These are phyloP conservation scores for Ryuthela nishihirai DNA, from an alignment of 2,888 invertebrate species.

Conservation along the genomic window DNA sequence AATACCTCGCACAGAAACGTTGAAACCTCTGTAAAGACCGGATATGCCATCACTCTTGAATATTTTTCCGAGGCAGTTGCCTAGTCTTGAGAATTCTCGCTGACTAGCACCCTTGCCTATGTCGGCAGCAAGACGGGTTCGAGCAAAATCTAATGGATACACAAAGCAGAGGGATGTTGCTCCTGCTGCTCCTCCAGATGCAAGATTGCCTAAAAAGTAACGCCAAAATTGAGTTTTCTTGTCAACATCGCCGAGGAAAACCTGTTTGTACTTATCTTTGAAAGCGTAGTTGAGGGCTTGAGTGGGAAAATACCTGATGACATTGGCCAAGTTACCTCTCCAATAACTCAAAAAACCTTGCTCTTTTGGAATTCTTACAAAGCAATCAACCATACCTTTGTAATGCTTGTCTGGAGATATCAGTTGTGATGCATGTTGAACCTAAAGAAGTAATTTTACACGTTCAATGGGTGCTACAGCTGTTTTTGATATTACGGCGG, in stretches of 20 bases:
- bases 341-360: slow-evolving; percentile 80
- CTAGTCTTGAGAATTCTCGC: slow-evolving; percentile 85
- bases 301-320: slow-evolving; percentile 89
- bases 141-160: slow-evolving; percentile 90
- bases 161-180: slow-evolving; percentile 92
- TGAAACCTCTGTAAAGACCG: slow-evolving; percentile 90
- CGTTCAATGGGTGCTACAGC: slow-evolving; percentile 53
- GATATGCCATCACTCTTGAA: slow-evolving; percentile 69
- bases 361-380: slow-evolving; percentile 78
- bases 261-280: slow-evolving; percentile 85
- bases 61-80: slow-evolving; percentile 80
- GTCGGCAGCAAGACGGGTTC: slow-evolving; percentile 83
- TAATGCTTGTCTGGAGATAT: slow-evolving; percentile 53
- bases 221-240: slow-evolving; percentile 86
- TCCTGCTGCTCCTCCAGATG: slow-evolving; percentile 90
- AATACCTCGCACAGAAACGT: slow-evolving; percentile 92
- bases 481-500: slow-evolving; percentile 52
- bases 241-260: slow-evolving; percentile 79
- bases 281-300: slow-evolving; percentile 94
- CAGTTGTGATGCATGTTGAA: slow-evolving; percentile 49
- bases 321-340: slow-evolving; percentile 93
- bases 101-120: slow-evolving; percentile 70
- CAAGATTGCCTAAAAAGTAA: slow-evolving; percentile 82
- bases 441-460: slow-evolving; percentile 49
- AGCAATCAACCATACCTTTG: slow-evolving; percentile 70